A percentile compares a stretch with the other conserved stretches of the same genome.
These are phyloP conservation scores for Pegoplata infirma DNA, from an alignment of 2,888 invertebrate genomes.

Conservation along the genomic window DNA sequence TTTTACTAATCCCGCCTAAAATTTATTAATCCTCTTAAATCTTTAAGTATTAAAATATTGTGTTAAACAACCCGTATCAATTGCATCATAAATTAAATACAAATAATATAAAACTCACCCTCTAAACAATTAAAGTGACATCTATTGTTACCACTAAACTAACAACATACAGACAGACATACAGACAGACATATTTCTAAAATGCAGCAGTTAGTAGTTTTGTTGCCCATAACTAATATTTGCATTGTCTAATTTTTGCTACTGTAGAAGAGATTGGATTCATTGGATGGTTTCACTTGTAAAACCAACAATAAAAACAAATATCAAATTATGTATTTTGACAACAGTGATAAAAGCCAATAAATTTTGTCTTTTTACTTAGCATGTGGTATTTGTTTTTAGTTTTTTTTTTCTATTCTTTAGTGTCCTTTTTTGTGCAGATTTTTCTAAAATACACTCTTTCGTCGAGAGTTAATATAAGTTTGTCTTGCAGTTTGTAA, in stretches of 20 bases:
- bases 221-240: slow-evolving; percentile 65
- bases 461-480: too few species aligned
- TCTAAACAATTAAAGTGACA: slow-evolving; percentile 68
- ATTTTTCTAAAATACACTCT: too few species aligned
- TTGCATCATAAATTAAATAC: slow-evolving; percentile 35
- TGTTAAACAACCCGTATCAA: slow-evolving; percentile 27
- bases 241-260: slow-evolving; percentile 54
- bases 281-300: slow-evolving; percentile 1
- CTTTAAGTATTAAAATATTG: slow-evolving; percentile 21
- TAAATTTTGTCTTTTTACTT: slow-evolving; percentile 70
- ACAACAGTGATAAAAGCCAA: slow-evolving; percentile 73
- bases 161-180: slow-evolving; percentile 24
- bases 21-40: slow-evolving; percentile 49
- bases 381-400: slow-evolving; percentile 28
- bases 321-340: slow-evolving; percentile 35
- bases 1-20: slow-evolving; percentile 4
- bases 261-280: slow-evolving; percentile 57
- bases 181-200: too few species aligned
- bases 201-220: background rate
- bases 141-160: slow-evolving; percentile 62
- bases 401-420: background rate
- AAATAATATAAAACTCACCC: slow-evolving; percentile 61
- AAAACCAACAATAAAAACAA: slow-evolving; percentile 42
- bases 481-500: too few species aligned
- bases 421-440: slow-evolving; percentile 18